Conservation (phyloP, 2,113 vertebrate genomes). For the Elephantulus edwardii region DNA sequence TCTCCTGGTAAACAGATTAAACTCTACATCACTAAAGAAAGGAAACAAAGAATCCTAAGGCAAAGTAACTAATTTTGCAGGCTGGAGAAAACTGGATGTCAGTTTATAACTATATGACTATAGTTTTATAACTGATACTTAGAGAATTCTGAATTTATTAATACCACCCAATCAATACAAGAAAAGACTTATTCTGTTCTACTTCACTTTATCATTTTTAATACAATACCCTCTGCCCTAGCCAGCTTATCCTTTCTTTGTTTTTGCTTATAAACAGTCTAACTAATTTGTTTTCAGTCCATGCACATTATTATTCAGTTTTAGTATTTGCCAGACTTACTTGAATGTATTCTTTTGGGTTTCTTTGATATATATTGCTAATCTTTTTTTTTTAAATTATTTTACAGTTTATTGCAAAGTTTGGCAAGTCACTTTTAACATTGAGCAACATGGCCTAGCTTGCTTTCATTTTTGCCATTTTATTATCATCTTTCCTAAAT, state of each 20-base stretch:
- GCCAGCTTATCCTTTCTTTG: background rate
- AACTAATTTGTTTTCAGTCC: background rate
- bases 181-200: background rate
- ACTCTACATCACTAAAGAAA: too few species aligned
- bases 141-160: too few species aligned
- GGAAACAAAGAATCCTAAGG: too few species aligned
- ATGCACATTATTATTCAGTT: background rate
- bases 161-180: too few species aligned
- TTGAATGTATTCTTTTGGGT: background rate
- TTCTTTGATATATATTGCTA: background rate
- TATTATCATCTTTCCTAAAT: background rate
- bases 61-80: too few species aligned
- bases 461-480: background rate
- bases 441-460: background rate
- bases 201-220: constrained; percentile 14
- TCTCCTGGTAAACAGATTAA: too few species aligned
- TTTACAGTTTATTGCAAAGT: background rate
- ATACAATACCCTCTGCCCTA: background rate
- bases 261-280: background rate
- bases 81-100: too few species aligned
- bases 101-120: too few species aligned
- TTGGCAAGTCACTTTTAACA: background rate
- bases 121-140: too few species aligned
- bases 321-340: background rate
- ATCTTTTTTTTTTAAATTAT: background rate